A percentile compares a stretch with the other conserved stretches of the same genome.
phyloP scores from a whole-genome alignment of 30 jellyfish, hydroid and myxozoan genomes.

The Cassiopea xamachana region DNA sequence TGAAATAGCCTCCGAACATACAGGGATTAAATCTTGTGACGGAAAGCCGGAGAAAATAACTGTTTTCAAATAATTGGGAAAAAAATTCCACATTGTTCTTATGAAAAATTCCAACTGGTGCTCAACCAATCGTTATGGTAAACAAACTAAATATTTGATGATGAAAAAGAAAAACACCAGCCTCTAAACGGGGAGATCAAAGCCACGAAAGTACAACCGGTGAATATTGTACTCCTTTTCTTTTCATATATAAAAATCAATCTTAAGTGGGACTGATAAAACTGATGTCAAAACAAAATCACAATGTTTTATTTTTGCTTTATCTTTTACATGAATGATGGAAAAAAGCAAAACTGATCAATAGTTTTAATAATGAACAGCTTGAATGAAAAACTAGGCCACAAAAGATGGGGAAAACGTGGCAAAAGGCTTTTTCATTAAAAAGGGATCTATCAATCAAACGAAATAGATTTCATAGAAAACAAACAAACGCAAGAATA shows the following conservation, averaged over 20 bases:
- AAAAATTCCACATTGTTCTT: slow-evolving; percentile 8
- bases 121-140: neutral
- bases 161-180: slow-evolving; percentile 39
- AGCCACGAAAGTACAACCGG: neutral
- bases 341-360: neutral
- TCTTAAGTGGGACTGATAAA: neutral
- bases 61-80: neutral
- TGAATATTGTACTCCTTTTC: neutral
- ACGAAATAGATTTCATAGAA: neutral
- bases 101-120: slow-evolving; percentile 19
- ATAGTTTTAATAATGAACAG: neutral
- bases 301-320: neutral
- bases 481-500: neutral
- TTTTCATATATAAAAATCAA: neutral
- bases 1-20: neutral
- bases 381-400: neutral
- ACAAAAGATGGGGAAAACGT: neutral
- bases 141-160: slow-evolving; percentile 56
- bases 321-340: neutral
- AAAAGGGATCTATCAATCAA: neutral
- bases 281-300: neutral
- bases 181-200: slow-evolving; percentile 34
- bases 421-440: neutral
- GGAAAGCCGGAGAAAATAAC: slow-evolving; percentile 11
- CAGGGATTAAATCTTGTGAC: neutral